Conservation (phyloP, 2,888 invertebrate species). For the Dorcus hopei region DNA sequence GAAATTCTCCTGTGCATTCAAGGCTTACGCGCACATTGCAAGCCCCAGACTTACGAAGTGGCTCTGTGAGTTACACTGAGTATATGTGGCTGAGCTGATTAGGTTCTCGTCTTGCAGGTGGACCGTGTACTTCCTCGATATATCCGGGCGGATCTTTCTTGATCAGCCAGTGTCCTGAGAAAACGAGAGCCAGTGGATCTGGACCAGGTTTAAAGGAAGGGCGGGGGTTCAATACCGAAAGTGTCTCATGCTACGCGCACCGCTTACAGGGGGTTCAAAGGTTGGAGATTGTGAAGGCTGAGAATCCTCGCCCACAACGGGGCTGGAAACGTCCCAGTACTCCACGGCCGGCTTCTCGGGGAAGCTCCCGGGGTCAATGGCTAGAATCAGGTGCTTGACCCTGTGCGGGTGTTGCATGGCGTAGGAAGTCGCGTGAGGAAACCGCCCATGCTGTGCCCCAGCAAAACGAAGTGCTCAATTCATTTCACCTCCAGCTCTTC, state of each 20-base stretch:
- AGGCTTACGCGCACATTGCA: no score
- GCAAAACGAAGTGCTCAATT: slow-evolving; percentile 78
- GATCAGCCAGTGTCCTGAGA: slow-evolving; percentile 84
- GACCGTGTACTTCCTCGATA: slow-evolving; percentile 74
- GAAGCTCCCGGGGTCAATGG: slow-evolving; percentile 89
- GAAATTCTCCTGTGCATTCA: neutral
- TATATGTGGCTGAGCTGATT: slow-evolving; percentile 90
- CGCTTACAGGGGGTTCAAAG: slow-evolving; percentile 89
- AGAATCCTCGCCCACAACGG: slow-evolving; percentile 82
- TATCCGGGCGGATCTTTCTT: slow-evolving; percentile 83
- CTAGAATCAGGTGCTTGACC: slow-evolving; percentile 87
- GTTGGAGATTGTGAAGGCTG: slow-evolving; percentile 71
- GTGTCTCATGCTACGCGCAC: slow-evolving; percentile 89
- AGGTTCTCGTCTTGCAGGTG: slow-evolving; percentile 63
- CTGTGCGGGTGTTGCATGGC: slow-evolving; percentile 80
- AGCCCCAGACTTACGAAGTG: slow-evolving; percentile 70
- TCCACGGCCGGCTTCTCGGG: slow-evolving; percentile 66
- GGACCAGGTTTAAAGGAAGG: neutral
- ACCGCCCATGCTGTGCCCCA: slow-evolving; percentile 95
- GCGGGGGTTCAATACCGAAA: slow-evolving; percentile 54
- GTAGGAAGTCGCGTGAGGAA: slow-evolving; percentile 87
- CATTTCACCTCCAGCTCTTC: slow-evolving; percentile 94
- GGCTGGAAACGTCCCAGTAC: slow-evolving; percentile 54
- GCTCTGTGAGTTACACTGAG: slow-evolving; percentile 90
- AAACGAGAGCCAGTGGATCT: slow-evolving; percentile 16